phyloP scores from a whole-genome alignment of 2,888 invertebrate genomes.

The Plagiodera versicolora region DNA sequence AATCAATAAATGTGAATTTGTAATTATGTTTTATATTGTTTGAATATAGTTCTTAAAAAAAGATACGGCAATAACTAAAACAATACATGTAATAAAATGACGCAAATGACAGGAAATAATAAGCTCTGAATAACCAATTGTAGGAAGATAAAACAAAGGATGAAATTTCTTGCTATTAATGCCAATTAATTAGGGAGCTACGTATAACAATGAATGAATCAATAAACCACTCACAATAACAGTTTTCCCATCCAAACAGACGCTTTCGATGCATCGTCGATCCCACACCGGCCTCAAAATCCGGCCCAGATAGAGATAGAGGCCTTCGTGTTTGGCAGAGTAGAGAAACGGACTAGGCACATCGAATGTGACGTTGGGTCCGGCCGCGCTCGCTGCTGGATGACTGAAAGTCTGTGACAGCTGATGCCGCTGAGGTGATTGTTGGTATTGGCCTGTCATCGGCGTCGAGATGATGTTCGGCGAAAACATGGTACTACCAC shows the following conservation, averaged over 20 bases:
- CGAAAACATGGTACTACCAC: slow-evolving; percentile 42
- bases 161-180: too few relatives aligned
- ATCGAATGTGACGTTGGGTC: slow-evolving; percentile 35
- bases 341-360: slow-evolving; percentile 44
- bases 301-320: slow-evolving; percentile 88
- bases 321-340: slow-evolving; percentile 89
- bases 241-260: slow-evolving; percentile 58
- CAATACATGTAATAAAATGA: too few relatives aligned
- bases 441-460: slow-evolving; percentile 36
- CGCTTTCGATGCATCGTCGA: slow-evolving; percentile 69
- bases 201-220: slow-evolving; percentile 13
- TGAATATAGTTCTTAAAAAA: too few relatives aligned
- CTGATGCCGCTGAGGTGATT: slow-evolving; percentile 22
- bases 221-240: slow-evolving; percentile 58
- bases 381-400: slow-evolving; percentile 27
- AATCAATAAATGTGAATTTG: too few relatives aligned
- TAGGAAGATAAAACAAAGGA: too few relatives aligned
- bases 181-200: too few relatives aligned
- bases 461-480: slow-evolving; percentile 54
- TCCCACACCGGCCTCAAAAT: slow-evolving; percentile 90
- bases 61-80: too few relatives aligned
- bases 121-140: too few relatives aligned
- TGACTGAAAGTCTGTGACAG: slow-evolving; percentile 33
- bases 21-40: too few relatives aligned
- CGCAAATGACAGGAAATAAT: too few relatives aligned